phyloP scores from a whole-genome alignment of 2,888 invertebrate species.

The Eucera pruinosa region DNA sequence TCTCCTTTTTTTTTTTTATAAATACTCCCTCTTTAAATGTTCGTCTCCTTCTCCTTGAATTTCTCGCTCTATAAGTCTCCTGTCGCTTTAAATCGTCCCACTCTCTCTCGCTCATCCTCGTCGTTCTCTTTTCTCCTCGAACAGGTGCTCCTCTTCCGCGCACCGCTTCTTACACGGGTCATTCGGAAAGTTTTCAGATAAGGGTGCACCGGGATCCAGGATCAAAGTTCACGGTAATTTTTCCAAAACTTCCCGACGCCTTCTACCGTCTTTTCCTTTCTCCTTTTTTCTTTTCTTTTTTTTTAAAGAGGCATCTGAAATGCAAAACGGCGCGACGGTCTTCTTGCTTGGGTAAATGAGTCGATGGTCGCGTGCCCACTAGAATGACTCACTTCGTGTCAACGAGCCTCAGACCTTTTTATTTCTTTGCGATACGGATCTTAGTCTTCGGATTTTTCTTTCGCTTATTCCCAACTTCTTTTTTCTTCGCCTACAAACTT shows the following conservation, averaged over 20 bases:
- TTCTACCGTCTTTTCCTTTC: not conserved
- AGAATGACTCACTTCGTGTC: constrained; percentile 3
- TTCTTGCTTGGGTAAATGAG: constrained; percentile 3
- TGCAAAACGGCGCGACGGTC: constrained; percentile 30
- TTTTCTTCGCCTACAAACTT: not conserved
- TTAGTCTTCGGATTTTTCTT: not conserved
- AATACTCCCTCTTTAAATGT: constrained; percentile 15
- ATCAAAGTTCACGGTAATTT: constrained; percentile 38
- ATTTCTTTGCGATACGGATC: not conserved
- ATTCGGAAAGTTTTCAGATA: constrained; percentile 38
- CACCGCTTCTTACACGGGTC: constrained; percentile 31
- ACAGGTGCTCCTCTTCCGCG: constrained; percentile 19
- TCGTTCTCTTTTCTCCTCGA: not conserved
- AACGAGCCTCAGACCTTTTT: not conserved
- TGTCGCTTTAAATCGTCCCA: constrained; percentile 37
- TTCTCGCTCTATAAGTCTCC: constrained; percentile 32
- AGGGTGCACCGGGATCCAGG: constrained; percentile 17
- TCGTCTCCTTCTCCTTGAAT: constrained; percentile 33
- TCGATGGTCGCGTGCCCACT: constrained; percentile 5
- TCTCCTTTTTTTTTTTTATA: not conserved
- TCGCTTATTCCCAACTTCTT: too few relatives aligned
- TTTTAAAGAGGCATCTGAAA: constrained; percentile 20
- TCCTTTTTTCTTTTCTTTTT: not conserved
- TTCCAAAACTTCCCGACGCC: constrained; percentile 32
- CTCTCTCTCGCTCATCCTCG: constrained; percentile 12